Conservation (phyloP, 1,140 invertebrate species). For the Drosophila pectinifera region DNA sequence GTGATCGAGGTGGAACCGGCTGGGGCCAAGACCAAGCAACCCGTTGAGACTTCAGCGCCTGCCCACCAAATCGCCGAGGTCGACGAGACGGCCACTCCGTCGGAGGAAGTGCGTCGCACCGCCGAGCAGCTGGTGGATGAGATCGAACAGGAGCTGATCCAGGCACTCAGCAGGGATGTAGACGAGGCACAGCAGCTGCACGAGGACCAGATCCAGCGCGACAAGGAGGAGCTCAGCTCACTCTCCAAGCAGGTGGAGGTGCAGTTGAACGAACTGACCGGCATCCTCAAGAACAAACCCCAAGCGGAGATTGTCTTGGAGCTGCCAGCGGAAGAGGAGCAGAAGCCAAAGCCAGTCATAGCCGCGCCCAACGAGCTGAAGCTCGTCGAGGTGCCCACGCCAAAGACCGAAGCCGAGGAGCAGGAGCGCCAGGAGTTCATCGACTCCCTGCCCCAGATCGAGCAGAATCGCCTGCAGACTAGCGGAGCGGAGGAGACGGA, state of each 20-base stretch:
- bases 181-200: slow-evolving; percentile 53
- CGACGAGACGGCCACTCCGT: slow-evolving; percentile 58
- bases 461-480: slow-evolving; percentile 47
- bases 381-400: slow-evolving; percentile 72
- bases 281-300: slow-evolving; percentile 73
- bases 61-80: slow-evolving; percentile 71
- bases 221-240: slow-evolving; percentile 48
- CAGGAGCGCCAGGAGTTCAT: slow-evolving; percentile 76
- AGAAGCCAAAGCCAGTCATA: slow-evolving; percentile 30
- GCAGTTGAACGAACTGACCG: slow-evolving; percentile 78
- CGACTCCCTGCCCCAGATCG: slow-evolving; percentile 77
- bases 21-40: slow-evolving; percentile 65
- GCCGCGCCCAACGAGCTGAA: slow-evolving; percentile 59
- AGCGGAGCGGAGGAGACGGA: slow-evolving; percentile 54
- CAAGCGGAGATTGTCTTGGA: slow-evolving; percentile 65
- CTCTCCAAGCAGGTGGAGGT: slow-evolving; percentile 74
- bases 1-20: slow-evolving; percentile 81
- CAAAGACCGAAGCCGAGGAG: slow-evolving; percentile 74
- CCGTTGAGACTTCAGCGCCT: slow-evolving; percentile 58
- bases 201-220: slow-evolving; percentile 46
- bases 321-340: slow-evolving; percentile 17
- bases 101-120: slow-evolving; percentile 63
- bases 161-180: slow-evolving; percentile 70
- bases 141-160: slow-evolving; percentile 74
- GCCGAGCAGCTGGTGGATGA: slow-evolving; percentile 75